Conservation (phyloP, 53 echinoderm and acorn worm species). For the Temnopleurus reevesii region DNA sequence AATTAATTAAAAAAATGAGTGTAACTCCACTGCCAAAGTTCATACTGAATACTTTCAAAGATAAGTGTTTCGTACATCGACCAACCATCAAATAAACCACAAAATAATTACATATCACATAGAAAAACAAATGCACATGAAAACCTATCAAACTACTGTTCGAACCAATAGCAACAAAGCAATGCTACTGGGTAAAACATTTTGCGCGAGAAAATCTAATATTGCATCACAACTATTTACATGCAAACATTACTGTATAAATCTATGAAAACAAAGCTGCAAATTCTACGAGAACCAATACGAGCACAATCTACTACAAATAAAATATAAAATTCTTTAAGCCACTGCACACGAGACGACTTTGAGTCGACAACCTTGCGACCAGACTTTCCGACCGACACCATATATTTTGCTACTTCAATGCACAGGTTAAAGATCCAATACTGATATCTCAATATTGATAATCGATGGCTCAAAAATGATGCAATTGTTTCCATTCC, state of each 20-base stretch:
- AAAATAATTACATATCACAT: neutral
- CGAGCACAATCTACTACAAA: too few species aligned
- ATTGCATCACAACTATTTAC: conserved; percentile 31
- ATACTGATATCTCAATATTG: too few species aligned
- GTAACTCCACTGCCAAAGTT: neutral
- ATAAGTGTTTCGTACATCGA: neutral
- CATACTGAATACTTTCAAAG: conserved; percentile 14
- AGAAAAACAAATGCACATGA: neutral
- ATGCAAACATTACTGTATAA: neutral
- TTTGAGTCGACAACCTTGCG: too few species aligned
- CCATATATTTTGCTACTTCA: too few species aligned
- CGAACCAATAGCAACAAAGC: neutral
- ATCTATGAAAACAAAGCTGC: neutral
- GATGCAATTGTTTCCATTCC: too few species aligned
- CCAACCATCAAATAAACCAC: too few species aligned
- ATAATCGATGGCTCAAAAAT: too few species aligned
- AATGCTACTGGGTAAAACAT: neutral
- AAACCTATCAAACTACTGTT: neutral
- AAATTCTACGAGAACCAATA: neutral
- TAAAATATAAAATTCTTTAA: too few species aligned
- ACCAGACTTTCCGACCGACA: too few species aligned
- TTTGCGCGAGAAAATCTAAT: neutral
- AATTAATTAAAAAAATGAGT: neutral
- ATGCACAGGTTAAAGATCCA: too few species aligned
- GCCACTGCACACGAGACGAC: too few species aligned